Evolutionary conservation across 2,113 vertebrate genomes (phyloP).

Genomic region (Verasper variegatus): DNA sequence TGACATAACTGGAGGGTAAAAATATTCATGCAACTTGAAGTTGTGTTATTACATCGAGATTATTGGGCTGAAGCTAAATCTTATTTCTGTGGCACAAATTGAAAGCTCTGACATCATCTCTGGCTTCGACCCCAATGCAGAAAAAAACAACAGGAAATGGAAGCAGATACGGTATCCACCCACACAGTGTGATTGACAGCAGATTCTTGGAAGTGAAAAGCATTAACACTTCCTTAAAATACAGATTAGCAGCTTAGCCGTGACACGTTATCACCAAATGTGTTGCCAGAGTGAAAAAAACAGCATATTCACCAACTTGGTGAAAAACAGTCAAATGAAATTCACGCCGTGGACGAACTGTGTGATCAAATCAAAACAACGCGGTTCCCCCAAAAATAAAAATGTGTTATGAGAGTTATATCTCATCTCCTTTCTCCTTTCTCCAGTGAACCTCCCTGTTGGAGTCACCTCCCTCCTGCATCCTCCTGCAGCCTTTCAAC

Average conservation of each 20-base stretch:
- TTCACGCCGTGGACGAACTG: neutral
- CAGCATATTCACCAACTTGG: neutral
- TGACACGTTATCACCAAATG: neutral
- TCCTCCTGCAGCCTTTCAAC: neutral
- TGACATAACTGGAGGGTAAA: too few species aligned
- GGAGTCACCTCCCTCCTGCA: neutral
- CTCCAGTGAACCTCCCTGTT: neutral
- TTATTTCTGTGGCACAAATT: neutral
- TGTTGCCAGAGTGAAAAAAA: neutral
- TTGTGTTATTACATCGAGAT: neutral
- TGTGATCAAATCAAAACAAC: neutral
- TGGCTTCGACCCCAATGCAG: neutral
- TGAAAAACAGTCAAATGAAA: neutral
- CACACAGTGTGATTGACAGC: conserved; percentile 24
- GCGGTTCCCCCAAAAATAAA: neutral
- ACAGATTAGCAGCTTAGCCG: neutral
- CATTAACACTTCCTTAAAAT: conserved; percentile 11
- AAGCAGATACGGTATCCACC: neutral
- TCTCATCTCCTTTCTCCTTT: neutral
- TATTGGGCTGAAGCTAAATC: too few species aligned
- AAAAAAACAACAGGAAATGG: conserved; percentile 6
- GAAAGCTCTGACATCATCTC: neutral
- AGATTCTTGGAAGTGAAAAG: conserved; percentile 1
- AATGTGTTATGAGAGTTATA: neutral
- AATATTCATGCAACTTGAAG: too few species aligned